Evolutionary conservation across 2,797 vertebrate genomes (phyloP).

Genomic region (Falco concolor): DNA sequence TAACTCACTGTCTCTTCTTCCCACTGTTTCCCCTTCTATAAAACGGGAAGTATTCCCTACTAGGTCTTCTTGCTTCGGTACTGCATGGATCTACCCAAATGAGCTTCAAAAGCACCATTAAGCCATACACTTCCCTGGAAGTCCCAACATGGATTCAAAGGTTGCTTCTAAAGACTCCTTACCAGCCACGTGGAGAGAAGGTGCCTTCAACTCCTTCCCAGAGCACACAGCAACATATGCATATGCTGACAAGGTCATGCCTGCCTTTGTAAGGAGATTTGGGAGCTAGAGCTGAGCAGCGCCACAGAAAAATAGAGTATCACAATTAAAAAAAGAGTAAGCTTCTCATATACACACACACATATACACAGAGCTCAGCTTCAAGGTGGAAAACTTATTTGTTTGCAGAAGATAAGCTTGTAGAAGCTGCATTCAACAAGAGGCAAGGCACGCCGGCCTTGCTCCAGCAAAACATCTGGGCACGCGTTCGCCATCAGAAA

Average conservation of each 20-base stretch:
- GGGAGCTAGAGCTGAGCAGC: neutral
- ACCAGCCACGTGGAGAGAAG: neutral
- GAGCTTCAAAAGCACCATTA: neutral
- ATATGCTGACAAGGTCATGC: neutral
- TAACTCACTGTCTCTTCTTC: neutral
- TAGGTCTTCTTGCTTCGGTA: neutral
- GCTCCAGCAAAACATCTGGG: neutral
- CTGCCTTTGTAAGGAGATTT: neutral
- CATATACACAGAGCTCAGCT: neutral
- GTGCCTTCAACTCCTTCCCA: neutral
- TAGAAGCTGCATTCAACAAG: neutral
- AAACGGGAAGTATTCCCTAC: neutral
- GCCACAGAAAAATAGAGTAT: neutral
- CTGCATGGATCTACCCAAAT: neutral
- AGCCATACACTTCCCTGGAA: neutral
- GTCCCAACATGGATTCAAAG: neutral
- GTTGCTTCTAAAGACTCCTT: neutral
- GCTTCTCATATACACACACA: rapidly evolving
- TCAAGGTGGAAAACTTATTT: neutral
- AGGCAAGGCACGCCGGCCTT: neutral
- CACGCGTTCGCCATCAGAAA: rapidly evolving
- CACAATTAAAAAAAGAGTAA: neutral
- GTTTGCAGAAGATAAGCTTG: neutral
- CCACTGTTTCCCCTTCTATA: neutral
- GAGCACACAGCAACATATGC: neutral